Evolutionary conservation across 2,888 invertebrate genomes (phyloP).

Genomic region (Venusia cambrica): DNA sequence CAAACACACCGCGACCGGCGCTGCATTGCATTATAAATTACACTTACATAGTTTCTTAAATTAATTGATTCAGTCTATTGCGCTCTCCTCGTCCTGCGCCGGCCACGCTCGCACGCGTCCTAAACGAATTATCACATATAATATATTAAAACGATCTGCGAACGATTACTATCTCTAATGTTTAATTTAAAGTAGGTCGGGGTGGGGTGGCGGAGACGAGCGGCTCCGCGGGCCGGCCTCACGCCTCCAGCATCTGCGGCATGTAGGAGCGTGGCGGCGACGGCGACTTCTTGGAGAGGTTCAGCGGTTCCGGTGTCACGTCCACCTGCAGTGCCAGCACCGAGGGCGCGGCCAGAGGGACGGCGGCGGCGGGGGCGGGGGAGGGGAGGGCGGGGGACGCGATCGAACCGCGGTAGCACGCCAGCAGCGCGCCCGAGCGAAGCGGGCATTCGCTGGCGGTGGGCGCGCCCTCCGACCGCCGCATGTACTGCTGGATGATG

Average conservation of each 20-base stretch:
- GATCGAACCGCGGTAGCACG: constrained; percentile 60
- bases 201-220: constrained; percentile 75
- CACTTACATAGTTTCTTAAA: constrained; percentile 81
- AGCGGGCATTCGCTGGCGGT: constrained; percentile 63
- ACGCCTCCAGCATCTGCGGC: constrained; percentile 84
- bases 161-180: constrained; percentile 74
- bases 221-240: constrained; percentile 78
- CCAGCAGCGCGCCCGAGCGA: constrained; percentile 56
- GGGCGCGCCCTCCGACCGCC: constrained; percentile 85
- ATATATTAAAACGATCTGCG: constrained; percentile 84
- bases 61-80: constrained; percentile 82
- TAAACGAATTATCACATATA: constrained; percentile 85
- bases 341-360: constrained; percentile 47
- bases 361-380: constrained; percentile 31
- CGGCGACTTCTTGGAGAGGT: constrained; percentile 92
- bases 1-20: constrained; percentile 83
- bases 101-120: constrained; percentile 79
- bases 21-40: constrained; percentile 84
- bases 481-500: constrained; percentile 95
- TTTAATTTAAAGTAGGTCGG: constrained; percentile 79
- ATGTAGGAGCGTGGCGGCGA: constrained; percentile 81
- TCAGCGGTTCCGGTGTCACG: constrained; percentile 92
- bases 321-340: constrained; percentile 84
- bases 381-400: constrained; percentile 3
- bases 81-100: constrained; percentile 80